Evolutionary conservation across 1,140 invertebrate genomes (phyloP), one percentile per base, ranked within the genome.

Genomic region (Geopemphigus sp.): DNA sequence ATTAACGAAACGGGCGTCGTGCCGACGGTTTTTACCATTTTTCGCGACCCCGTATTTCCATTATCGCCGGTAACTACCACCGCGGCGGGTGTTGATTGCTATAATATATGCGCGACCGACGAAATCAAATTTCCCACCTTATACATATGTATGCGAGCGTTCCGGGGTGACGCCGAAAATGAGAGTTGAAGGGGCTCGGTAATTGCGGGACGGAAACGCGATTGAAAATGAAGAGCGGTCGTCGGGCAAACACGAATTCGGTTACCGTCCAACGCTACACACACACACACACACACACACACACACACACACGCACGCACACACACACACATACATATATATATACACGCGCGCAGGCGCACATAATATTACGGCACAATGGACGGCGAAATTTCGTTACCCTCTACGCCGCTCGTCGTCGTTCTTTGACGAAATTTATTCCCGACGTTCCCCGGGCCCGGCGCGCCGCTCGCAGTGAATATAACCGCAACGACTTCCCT

Each of bases 101-200:
- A 8, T 22, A 26, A 26, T 63, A 61, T 24, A 11, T n/a, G 57
- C 57, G 24, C 26, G 26, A 15, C 19, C 32, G 32, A 24, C 29
- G n/a, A 47, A 76, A 76, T 76, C 32, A 3, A 76, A 76, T 76
- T n/a, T 76, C 32, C 53, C n/a, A 15, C 11, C 53, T 74, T 39
- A 74, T 56, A 54, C 50, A 32, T 56, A 50, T 45, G 39, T 50
- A 50, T 50, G 47, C 14, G 47, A 56, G 45, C n/a, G 6, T 56
- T n/a, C 32, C 5, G 4, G 64, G 0, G 1, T 2, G n/a, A 39
- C 10, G 63, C 10, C 64, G 64, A 66, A 45, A 66, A 45, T 12
- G 17, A 39, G n/a, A 66, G 19, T 47, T 5, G 39, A 45, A 54
- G 66, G 80, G 29, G 12, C n/a, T 22, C 29, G 56, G 61, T 80